Evolutionary conservation across 2,888 invertebrate species (phyloP).

Genomic region (Strigamia maritima): DNA sequence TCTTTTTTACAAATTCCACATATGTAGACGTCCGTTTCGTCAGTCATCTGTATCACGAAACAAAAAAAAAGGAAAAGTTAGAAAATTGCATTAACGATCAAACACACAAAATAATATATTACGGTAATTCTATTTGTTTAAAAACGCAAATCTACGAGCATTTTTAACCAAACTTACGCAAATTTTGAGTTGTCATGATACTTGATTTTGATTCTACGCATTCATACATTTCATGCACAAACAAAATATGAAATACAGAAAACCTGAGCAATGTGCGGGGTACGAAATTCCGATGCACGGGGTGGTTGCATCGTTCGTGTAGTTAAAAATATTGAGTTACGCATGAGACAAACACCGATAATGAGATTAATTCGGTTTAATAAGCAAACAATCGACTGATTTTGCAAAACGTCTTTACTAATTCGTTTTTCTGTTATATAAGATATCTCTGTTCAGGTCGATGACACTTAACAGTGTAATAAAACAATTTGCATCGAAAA

Average conservation of each 20-base stretch:
- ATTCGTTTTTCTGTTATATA: neutral
- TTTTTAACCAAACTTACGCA: neutral
- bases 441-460: neutral
- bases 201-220: neutral
- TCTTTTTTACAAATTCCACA: constrained; percentile 39
- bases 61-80: neutral
- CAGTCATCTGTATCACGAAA: constrained; percentile 29
- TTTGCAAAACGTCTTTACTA: neutral
- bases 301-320: too few relatives aligned
- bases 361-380: neutral
- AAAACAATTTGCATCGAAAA: neutral
- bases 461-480: neutral
- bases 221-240: neutral
- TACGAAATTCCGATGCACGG: too few relatives aligned
- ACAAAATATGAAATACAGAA: neutral
- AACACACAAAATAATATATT: neutral
- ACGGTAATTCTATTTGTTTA: too few relatives aligned
- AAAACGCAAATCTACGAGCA: neutral
- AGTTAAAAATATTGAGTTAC: too few relatives aligned
- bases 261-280: neutral
- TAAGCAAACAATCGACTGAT: neutral
- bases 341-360: too few relatives aligned
- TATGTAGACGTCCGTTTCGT: constrained; percentile 36
- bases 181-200: too few relatives aligned
- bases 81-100: too few relatives aligned